Base-by-base conservation (phyloP, 2,113 vertebrate species). In the Cheilinus undulatus region DNA sequence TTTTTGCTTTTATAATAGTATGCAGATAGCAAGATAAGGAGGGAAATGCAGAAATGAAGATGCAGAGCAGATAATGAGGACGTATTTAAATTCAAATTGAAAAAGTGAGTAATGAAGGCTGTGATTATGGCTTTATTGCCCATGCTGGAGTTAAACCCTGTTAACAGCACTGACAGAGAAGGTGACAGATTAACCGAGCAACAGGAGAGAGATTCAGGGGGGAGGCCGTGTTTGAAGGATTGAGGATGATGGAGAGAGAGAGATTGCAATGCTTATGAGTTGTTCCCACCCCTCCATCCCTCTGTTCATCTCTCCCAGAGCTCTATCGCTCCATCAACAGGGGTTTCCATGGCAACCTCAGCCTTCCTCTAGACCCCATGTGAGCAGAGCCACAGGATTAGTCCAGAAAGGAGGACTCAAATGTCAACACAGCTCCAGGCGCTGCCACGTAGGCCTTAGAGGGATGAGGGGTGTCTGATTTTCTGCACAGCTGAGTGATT, bases 311-410 rank as follows among this genome's bases (percentile, higher is more conserved):
- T 83, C 80, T 78, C 76, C 76, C 40, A 43, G 83, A 85, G 85
- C 83, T 64, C 58, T 13, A 76, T 82, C 74, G 67, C 84, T 88
- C 85, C 85, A 86, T 93, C 86, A 84, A 77, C 73, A 54, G 65
- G 61, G 86, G 92, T 94, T 92, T 77, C 88, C 82, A 86, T 92
- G 88, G 80, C 73, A 87, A 93, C 93, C 23, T 28, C 76, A 85
- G 66, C 88, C 81, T 90, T 71, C 83, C 77, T 80, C 70, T 78
- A n/a, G 82, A 91, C 91, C 91, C 88, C 87, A 85, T 92, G 88
- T 80, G 83, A 91, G 69, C 87, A 88, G 88, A 91, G 86, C 80
- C 62, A 79, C 56, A 81, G 90, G 91, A 91, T 93, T 91, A 93
- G 86, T 76, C 84, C 87, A 89, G 84, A 78, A 90, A 91, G n/a